phyloP scores from a whole-genome alignment of 2,888 invertebrate species.

The Crepidodera aurea region DNA sequence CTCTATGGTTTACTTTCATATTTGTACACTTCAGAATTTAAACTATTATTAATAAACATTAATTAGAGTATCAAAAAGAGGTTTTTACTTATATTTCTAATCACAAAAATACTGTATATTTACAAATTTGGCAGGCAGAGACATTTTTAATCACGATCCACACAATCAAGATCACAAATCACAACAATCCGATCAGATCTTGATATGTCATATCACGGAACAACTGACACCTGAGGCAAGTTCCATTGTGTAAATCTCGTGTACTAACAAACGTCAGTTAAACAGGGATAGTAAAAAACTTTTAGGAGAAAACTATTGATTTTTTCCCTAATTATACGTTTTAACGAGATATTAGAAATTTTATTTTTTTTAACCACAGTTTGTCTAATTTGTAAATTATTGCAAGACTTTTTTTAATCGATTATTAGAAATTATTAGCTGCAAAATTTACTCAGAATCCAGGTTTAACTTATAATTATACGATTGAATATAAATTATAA shows the following conservation, averaged over 20 bases:
- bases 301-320: no score
- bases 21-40: constrained; percentile 5
- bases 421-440: no score
- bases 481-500: no score
- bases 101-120: constrained; percentile 30
- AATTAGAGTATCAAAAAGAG: neutral
- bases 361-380: no score
- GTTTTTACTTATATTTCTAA: constrained; percentile 12
- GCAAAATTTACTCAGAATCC: no score
- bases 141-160: constrained; percentile 28
- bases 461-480: no score
- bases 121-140: constrained; percentile 38
- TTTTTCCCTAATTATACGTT: no score
- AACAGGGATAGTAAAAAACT: no score
- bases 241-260: neutral
- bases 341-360: no score
- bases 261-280: no score
- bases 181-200: constrained; percentile 20
- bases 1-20: constrained; percentile 20
- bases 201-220: neutral
- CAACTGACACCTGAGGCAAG: neutral
- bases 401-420: no score
- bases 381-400: no score
- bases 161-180: constrained; percentile 21
- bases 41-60: constrained; percentile 13